Evolutionary conservation across 2,797 vertebrate genomes (phyloP).

Genomic region (Anabacerthia variegaticeps): DNA sequence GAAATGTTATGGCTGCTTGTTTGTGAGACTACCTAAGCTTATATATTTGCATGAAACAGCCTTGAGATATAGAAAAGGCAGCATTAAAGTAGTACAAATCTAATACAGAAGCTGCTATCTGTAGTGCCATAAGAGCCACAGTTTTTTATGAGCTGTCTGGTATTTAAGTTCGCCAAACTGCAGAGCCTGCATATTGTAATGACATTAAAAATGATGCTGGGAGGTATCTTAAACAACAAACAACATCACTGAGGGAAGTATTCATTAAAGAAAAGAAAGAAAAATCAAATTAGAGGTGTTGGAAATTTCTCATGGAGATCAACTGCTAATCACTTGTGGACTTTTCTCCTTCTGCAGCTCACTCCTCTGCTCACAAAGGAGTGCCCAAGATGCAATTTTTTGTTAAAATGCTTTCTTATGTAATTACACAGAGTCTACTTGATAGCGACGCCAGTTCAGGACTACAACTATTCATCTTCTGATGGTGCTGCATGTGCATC

Average conservation of each 20-base stretch:
- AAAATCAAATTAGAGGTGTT: constrained; percentile 75
- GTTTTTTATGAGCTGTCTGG: constrained; percentile 59
- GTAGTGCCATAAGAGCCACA: constrained; percentile 56
- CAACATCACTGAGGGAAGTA: constrained; percentile 62
- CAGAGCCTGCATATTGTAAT: constrained; percentile 70
- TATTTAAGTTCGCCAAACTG: constrained; percentile 67
- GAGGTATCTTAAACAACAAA: constrained; percentile 76
- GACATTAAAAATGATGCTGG: constrained; percentile 66
- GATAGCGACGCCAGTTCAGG: constrained; percentile 70
- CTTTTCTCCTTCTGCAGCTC: constrained; percentile 64
- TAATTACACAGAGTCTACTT: constrained; percentile 77
- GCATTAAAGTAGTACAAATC: constrained; percentile 60
- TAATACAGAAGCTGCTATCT: constrained; percentile 74
- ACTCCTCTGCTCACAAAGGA: constrained; percentile 69
- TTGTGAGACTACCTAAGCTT: constrained; percentile 65
- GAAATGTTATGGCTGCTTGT: constrained; percentile 42
- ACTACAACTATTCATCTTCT: constrained; percentile 75
- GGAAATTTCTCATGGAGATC: constrained; percentile 73
- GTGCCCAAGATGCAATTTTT: constrained; percentile 72
- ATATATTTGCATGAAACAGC: constrained; percentile 67
- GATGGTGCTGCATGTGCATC: constrained; percentile 71
- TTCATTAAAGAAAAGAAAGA: constrained; percentile 74
- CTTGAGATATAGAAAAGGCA: constrained; percentile 48
- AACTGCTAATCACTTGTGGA: constrained; percentile 74
- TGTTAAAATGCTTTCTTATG: constrained; percentile 72